These are phyloP conservation scores for Fopius arisanus DNA, from an alignment of 1,140 invertebrate genomes.

Conservation along the genomic window DNA sequence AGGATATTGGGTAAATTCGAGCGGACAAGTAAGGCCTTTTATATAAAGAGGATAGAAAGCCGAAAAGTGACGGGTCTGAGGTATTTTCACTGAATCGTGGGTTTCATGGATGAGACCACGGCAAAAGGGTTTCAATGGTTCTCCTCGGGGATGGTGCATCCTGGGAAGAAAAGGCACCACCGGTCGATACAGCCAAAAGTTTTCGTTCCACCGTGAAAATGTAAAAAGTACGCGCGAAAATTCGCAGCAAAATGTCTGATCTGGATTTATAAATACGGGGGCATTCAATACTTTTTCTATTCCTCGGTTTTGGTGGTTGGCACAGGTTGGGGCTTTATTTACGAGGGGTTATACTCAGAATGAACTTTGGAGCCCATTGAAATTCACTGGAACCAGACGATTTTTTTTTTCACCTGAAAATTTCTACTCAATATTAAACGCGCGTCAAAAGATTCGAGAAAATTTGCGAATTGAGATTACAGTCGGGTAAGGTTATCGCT, in stretches of 20 bases:
- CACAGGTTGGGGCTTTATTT: neutral
- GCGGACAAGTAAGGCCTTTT: slow-evolving; percentile 9
- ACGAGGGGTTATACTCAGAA: too few relatives aligned
- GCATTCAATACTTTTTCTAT: neutral
- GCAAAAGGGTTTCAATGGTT: slow-evolving; percentile 2
- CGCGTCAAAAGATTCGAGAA: too few relatives aligned
- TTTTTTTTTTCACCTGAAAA: too few relatives aligned
- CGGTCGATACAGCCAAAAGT: slow-evolving; percentile 59
- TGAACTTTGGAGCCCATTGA: too few relatives aligned
- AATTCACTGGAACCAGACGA: too few relatives aligned
- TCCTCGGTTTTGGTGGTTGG: neutral
- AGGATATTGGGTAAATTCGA: slow-evolving; percentile 3
- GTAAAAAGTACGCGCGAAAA: slow-evolving; percentile 39
- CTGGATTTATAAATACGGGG: neutral
- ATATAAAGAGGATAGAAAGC: neutral
- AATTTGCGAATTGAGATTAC: too few relatives aligned
- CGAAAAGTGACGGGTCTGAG: slow-evolving; percentile 3
- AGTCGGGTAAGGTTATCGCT: too few relatives aligned
- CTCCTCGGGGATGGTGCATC: neutral
- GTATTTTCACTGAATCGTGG: neutral
- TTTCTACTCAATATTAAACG: too few relatives aligned
- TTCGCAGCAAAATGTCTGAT: slow-evolving; percentile 26
- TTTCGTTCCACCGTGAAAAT: slow-evolving; percentile 28
- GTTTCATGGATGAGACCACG: neutral
- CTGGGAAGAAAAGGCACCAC: slow-evolving; percentile 26